Percentiles rank a stretch among this genome's conserved stretches.
Conservation (phyloP, 2,113 vertebrate species). For the Dinomys branickii region DNA sequence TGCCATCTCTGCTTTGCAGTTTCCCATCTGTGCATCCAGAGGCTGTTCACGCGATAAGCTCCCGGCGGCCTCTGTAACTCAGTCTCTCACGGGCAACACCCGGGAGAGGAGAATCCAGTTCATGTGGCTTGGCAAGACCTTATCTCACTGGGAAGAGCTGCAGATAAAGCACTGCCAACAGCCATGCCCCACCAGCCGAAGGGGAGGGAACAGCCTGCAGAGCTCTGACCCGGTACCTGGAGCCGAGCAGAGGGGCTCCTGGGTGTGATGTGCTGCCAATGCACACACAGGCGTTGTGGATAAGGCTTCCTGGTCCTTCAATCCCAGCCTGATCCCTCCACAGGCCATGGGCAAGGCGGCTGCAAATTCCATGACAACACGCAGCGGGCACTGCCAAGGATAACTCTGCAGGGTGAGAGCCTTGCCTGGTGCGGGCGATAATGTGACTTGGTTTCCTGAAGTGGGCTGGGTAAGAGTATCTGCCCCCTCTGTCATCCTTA, state of each 20-base stretch:
- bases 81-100: conserved; percentile 52
- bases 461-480: neutral
- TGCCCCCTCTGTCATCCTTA: neutral
- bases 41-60: conserved; percentile 32
- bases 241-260: conserved; percentile 16
- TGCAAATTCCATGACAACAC: conserved; percentile 43
- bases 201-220: conserved; percentile 60
- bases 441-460: conserved; percentile 38
- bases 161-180: conserved; percentile 58
- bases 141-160: conserved; percentile 65
- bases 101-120: conserved; percentile 64
- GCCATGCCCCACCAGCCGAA: conserved; percentile 13
- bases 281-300: conserved; percentile 67
- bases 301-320: conserved; percentile 69
- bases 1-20: neutral
- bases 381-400: conserved; percentile 57
- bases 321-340: conserved; percentile 26
- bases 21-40: neutral
- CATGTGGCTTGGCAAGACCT: conserved; percentile 55
- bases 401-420: conserved; percentile 40
- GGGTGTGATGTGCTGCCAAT: conserved; percentile 72
- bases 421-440: conserved; percentile 41
- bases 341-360: neutral
- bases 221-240: conserved; percentile 41
- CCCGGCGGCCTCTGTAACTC: neutral